Conservation (phyloP, 2,888 invertebrate genomes). For the Rutpela maculata region DNA sequence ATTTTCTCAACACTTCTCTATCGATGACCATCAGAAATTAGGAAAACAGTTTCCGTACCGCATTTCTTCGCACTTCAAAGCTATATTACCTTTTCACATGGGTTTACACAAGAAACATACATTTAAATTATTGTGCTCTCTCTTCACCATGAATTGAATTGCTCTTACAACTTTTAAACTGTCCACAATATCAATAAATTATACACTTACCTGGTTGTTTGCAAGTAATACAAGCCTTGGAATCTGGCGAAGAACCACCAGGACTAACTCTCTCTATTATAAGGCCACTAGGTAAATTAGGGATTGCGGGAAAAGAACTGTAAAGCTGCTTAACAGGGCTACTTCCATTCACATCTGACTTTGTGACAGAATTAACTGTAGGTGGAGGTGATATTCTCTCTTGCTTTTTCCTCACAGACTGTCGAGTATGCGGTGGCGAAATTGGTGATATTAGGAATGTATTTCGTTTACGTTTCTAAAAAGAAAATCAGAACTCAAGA, state of each 20-base stretch:
- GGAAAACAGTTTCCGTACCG: no score
- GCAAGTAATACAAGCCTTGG: constrained; percentile 73
- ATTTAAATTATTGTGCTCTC: no score
- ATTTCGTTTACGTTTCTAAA: constrained; percentile 75
- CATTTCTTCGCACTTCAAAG: no score
- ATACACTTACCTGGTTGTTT: constrained; percentile 74
- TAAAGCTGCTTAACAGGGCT: constrained; percentile 42
- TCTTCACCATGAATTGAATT: not conserved
- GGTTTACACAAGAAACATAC: no score
- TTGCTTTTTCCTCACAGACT: constrained; percentile 70
- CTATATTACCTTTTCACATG: no score
- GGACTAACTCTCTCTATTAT: constrained; percentile 75
- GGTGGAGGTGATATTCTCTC: constrained; percentile 64
- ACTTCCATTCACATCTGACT: constrained; percentile 31
- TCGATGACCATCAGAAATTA: no score
- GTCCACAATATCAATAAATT: not conserved
- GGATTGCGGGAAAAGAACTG: constrained; percentile 70
- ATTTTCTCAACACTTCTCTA: no score
- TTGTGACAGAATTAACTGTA: constrained; percentile 35
- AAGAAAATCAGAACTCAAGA: constrained; percentile 51
- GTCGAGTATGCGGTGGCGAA: constrained; percentile 75
- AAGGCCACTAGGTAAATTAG: constrained; percentile 75
- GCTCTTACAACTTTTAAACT: no score
- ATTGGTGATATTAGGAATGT: constrained; percentile 73
- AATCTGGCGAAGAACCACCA: constrained; percentile 68